These are phyloP conservation scores for Altica lythri DNA, from an alignment of 2,888 invertebrate genomes.

Conservation along the genomic window DNA sequence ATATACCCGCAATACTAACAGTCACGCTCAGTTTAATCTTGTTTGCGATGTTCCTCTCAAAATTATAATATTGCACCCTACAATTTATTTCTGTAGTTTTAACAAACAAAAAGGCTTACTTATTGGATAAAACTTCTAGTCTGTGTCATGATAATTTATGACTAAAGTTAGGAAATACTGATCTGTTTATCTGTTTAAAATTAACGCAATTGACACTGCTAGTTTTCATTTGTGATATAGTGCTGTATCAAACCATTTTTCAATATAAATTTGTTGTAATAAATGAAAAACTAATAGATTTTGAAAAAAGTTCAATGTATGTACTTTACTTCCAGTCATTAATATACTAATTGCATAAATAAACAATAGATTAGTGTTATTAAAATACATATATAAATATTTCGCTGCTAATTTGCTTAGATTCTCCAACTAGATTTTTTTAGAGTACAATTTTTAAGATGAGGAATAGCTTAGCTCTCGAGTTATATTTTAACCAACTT, in stretches of 20 bases:
- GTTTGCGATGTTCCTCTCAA: too few species aligned
- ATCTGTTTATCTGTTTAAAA: conserved; percentile 3
- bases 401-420: not conserved
- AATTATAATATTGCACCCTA: too few species aligned
- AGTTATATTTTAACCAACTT: too few species aligned
- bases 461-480: too few species aligned
- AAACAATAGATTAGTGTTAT: not conserved
- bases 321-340: too few species aligned
- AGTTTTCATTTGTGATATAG: conserved; percentile 14
- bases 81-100: not conserved
- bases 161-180: not conserved
- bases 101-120: not conserved
- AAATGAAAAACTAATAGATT: too few species aligned
- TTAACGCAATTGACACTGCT: conserved; percentile 2
- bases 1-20: not conserved
- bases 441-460: not conserved
- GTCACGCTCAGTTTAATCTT: not conserved
- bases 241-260: conserved; percentile 11
- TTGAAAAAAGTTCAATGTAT: too few species aligned
- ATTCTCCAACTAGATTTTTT: conserved; percentile 8
- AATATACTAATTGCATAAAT: not conserved
- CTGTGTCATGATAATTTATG: not conserved
- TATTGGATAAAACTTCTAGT: conserved; percentile 3
- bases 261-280: not conserved
- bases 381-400: not conserved